Evolutionary conservation across 2,888 invertebrate species (phyloP).

Genomic region (Timema cristinae): DNA sequence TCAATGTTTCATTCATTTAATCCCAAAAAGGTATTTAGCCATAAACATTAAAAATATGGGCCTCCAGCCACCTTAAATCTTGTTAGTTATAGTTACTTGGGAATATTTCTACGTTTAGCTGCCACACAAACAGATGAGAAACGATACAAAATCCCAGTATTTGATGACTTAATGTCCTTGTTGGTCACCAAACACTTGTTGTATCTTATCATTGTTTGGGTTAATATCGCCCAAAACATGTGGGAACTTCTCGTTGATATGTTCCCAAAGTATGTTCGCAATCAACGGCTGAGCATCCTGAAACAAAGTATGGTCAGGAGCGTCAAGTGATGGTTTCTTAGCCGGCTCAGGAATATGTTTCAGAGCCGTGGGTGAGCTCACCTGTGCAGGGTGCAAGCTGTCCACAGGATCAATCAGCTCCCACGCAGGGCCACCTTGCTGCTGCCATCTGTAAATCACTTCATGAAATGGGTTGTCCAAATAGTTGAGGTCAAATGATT

Average conservation of each 20-base stretch:
- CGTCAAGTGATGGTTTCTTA: no score
- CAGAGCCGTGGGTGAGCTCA: constrained; percentile 20
- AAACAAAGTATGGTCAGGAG: constrained; percentile 20
- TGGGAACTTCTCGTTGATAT: constrained; percentile 39
- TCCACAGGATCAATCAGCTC: constrained; percentile 39
- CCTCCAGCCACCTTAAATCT: no score
- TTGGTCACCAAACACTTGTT: constrained; percentile 45
- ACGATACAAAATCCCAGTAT: no score
- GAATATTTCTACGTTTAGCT: no score
- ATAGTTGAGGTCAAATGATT: constrained; percentile 37
- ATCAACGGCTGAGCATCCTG: constrained; percentile 38
- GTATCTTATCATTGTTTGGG: constrained; percentile 43
- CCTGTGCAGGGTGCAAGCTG: constrained; percentile 41
- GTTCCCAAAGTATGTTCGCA: constrained; percentile 38
- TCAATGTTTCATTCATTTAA: no score
- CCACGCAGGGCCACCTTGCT: constrained; percentile 35
- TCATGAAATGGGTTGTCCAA: constrained; percentile 38
- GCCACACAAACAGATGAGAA: no score
- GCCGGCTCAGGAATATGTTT: no score
- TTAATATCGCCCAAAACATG: constrained; percentile 44
- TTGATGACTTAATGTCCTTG: constrained; percentile 41
- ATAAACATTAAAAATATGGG: no score
- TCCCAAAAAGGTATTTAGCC: no score
- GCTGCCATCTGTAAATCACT: constrained; percentile 35
- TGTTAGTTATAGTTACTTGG: no score